phyloP scores from a whole-genome alignment of 2,888 invertebrate genomes.

The Hyles lineata region DNA sequence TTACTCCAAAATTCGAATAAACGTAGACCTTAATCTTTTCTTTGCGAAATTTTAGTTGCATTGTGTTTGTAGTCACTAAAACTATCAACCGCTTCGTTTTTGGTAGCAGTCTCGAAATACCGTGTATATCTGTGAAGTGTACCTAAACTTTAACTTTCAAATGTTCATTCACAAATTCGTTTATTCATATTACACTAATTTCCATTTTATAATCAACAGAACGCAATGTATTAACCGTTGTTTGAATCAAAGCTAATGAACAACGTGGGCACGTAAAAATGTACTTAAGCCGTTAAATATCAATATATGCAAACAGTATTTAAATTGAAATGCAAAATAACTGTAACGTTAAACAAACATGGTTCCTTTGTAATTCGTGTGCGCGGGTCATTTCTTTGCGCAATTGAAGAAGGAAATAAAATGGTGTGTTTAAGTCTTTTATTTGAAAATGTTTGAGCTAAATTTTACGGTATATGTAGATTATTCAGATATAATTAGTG shows the following conservation, averaged over 20 bases:
- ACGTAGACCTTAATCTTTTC: no score
- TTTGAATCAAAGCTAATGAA: slow-evolving; percentile 17
- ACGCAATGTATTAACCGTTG: neutral
- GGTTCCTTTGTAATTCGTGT: slow-evolving; percentile 6
- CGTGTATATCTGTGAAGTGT: no score
- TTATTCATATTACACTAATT: neutral
- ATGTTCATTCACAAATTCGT: neutral
- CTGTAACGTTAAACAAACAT: slow-evolving; percentile 14
- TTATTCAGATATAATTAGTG: no score
- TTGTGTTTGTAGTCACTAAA: no score
- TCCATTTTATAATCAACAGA: neutral
- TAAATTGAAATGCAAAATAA: slow-evolving; percentile 21
- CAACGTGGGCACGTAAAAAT: slow-evolving; percentile 12
- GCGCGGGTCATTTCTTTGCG: neutral
- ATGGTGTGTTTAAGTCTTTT: neutral
- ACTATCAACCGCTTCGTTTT: no score
- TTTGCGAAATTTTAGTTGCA: no score
- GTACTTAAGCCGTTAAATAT: slow-evolving; percentile 23
- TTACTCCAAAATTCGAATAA: no score
- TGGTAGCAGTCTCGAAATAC: no score
- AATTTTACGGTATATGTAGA: neutral
- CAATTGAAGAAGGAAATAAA: neutral
- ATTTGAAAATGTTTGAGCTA: neutral
- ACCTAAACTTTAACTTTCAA: neutral
- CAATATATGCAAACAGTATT: slow-evolving; percentile 23